Conservation (phyloP, 2,113 vertebrate species). For the Calidris pygmaea region DNA sequence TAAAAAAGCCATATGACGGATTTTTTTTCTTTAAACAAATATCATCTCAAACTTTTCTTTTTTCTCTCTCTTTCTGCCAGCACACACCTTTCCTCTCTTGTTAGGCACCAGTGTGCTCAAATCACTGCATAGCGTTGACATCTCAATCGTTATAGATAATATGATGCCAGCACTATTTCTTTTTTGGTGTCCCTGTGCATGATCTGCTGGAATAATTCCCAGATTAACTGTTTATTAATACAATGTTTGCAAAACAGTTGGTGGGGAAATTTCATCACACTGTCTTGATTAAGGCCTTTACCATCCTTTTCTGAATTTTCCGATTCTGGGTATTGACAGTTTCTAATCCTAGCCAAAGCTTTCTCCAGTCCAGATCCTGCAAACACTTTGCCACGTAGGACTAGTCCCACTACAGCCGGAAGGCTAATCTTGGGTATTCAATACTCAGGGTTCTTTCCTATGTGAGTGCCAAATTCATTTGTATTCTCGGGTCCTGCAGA, state of each 20-base stretch:
- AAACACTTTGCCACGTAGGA: neutral
- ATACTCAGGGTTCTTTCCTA: neutral
- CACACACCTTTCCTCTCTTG: neutral
- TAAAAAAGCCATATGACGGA: conserved; percentile 6
- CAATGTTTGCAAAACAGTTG: neutral
- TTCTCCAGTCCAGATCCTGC: neutral
- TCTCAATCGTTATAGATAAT: neutral
- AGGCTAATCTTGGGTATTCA: neutral
- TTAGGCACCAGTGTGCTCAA: neutral
- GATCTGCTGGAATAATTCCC: conserved; percentile 2
- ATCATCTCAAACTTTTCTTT: conserved; percentile 13
- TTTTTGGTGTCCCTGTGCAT: neutral
- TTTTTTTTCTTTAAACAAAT: conserved; percentile 51
- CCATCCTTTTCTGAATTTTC: neutral
- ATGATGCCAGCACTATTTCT: neutral
- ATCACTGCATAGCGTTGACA: neutral
- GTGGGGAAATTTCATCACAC: neutral
- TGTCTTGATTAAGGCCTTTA: neutral
- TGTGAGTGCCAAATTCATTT: neutral
- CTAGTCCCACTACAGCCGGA: neutral
- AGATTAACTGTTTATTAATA: conserved; percentile 24
- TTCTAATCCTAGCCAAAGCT: neutral
- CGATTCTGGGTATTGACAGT: neutral
- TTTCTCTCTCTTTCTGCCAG: neutral
- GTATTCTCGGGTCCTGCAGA: neutral